These are phyloP conservation scores for Oikopleura dioica DNA, from an alignment of 23 tunicate genomes.

Conservation along the genomic window DNA sequence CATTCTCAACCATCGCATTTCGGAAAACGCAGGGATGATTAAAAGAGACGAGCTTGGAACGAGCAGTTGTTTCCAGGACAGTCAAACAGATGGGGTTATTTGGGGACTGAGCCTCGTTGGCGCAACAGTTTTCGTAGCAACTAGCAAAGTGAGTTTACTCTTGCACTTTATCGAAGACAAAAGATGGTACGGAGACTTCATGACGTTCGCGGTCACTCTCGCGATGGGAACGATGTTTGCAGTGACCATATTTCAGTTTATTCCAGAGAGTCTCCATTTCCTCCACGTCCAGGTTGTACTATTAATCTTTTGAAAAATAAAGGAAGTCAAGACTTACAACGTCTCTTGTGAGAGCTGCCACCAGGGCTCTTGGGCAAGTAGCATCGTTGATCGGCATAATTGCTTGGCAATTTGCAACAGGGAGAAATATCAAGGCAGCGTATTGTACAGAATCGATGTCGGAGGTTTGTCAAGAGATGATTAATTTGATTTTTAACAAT, in stretches of 20 bases:
- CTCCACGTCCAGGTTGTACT: neutral
- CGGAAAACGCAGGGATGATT: too few relatives aligned
- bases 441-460: too few relatives aligned
- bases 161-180: neutral
- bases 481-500: neutral
- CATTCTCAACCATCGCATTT: too few relatives aligned
- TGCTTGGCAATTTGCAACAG: neutral
- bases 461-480: too few relatives aligned
- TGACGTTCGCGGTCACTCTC: neutral
- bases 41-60: too few relatives aligned
- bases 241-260: neutral
- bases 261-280: neutral
- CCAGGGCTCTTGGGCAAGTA: neutral
- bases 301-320: too few relatives aligned
- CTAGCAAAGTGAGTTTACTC: neutral
- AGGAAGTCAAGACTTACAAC: neutral
- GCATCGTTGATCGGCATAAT: neutral
- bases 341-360: neutral
- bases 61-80: too few relatives aligned
- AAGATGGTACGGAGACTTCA: neutral
- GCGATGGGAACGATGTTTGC: neutral
- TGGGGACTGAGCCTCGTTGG: too few relatives aligned
- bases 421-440: too few relatives aligned
- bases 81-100: too few relatives aligned
- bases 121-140: neutral